Base-by-base conservation (phyloP, 2,797 vertebrate genomes). In the Sebastes elongatus region DNA sequence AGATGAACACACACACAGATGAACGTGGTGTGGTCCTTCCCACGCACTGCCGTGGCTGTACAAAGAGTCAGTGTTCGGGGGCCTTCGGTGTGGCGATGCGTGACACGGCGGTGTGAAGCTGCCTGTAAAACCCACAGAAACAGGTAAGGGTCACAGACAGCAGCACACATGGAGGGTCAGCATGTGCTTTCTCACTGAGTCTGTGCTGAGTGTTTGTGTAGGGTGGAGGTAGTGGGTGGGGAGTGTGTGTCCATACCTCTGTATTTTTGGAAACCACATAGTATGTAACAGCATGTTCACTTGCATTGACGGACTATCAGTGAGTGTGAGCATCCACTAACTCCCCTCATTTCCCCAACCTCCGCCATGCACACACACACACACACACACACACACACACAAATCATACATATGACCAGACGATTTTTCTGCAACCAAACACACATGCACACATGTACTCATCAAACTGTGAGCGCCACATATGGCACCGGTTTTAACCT, bases 1-100 rank as follows among this genome's bases (percentile, higher is more conserved):
- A 72, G 72, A 52, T 73, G 64, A 10, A 30, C 32, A 71, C 52
- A 52, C 11, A 71, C 16, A 52, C 10, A 56, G 11, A 84, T 74
- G 84, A 65, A 79, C 28, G 55, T 7, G 30, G 42, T 66, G 74
- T 67, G 28, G 79, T 67, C 77, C 92, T 94, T 90, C 92, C 94
- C 89, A 90, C 27, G 74, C 87, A 49, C 6, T 28, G 49, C 80
- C 83, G 88, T 86, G 2, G 65, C 66, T 78, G 88, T 87, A 95
- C 91, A 92, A 96, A 85, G 91, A 92, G 63, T 89, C 87, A 92
- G 95, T 95, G 94, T 95, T 94, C 86, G 42, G 89, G 85, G 89
- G 85, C 89, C 72, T 83, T 57, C 72, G 79, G 89, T 89, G 89
- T 33, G 85, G 93, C 78, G 82, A 93, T 85, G 7, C 93, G 89